Base-by-base conservation (phyloP, 1,140 invertebrate species). In the Pseudomyrmex pallidus region DNA sequence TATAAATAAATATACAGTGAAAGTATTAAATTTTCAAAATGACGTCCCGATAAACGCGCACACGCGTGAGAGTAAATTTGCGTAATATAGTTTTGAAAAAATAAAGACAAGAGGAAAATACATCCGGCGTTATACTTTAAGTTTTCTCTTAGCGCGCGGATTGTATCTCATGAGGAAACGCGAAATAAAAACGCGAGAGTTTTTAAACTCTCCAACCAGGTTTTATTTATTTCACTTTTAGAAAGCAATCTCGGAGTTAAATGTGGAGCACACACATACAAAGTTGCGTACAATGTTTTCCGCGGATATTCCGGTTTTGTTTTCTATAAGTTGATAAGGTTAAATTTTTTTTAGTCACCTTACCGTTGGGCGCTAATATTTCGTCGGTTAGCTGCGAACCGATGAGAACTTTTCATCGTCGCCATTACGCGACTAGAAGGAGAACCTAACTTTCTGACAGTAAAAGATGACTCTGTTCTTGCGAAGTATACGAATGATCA, bases 401-500 rank as follows among this genome's bases (percentile, higher is more conserved):
- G 59, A 70, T 62, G 80, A 68, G 85, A 80, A 74, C 86, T 87
- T 87, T 74, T 78, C 85, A 68, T 52, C 85, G 68, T 25, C 20
- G 74, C 52, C 22, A 84, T 72, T 72, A 76, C 35, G 52, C 44
- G 35, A 35, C 7, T 48, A 48, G 48, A 54, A 61, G 5, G 35
- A 35, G 35, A 35, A 35, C 35, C 64, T 82, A 82, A 88, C 72
- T 85, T 87, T 76, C 72, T 66, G 35, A 83, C 83, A 85, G 84
- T 85, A 73, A 88, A 85, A 88, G 86, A 87, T 87, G 61, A 62
- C 25, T 72, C 13, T 8, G 74, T 62, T 61, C 61, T 35, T 57
- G 77, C 73, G 54, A 88, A 78, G 35, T 35, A 76, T 83, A 64
- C 84, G 84, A 35, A 73, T 83, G 83, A 88, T 88, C 73, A 85